A percentile compares a stretch with the other conserved stretches of the same genome.
Conservation (phyloP, 2,113 vertebrate species). For the Thalassarche chlororhynchos region DNA sequence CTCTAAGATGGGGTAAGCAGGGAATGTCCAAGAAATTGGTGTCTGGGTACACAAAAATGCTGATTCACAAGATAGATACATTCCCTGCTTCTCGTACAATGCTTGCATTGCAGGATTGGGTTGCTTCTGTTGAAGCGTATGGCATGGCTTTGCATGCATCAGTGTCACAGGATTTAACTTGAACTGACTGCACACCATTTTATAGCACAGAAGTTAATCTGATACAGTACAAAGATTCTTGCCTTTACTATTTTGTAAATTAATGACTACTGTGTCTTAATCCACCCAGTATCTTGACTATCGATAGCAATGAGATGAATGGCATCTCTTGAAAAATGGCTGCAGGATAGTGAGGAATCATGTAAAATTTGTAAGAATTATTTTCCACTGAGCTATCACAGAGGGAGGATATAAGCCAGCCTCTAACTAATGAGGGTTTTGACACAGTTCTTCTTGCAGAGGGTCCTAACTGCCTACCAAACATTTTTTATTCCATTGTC, state of each 20-base stretch:
- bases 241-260: neutral
- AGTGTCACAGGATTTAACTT: neutral
- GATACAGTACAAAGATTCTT: neutral
- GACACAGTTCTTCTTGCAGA: neutral
- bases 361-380: neutral
- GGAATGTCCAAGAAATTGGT: neutral
- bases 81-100: neutral
- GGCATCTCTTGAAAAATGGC: neutral
- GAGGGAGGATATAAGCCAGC: neutral
- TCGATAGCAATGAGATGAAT: neutral
- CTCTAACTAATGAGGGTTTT: neutral
- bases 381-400: neutral
- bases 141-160: neutral
- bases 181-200: neutral
- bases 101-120: rapidly evolving
- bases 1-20: neutral
- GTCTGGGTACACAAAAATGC: neutral
- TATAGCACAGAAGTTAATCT: neutral
- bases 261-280: neutral
- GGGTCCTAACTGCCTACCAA: neutral
- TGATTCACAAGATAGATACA: neutral
- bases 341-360: neutral
- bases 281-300: neutral
- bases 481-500: neutral
- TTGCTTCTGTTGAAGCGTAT: neutral